These are phyloP conservation scores for Epizoanthus ramosus DNA, from an alignment of 92 coral and sea anemone genomes.

Conservation along the genomic window DNA sequence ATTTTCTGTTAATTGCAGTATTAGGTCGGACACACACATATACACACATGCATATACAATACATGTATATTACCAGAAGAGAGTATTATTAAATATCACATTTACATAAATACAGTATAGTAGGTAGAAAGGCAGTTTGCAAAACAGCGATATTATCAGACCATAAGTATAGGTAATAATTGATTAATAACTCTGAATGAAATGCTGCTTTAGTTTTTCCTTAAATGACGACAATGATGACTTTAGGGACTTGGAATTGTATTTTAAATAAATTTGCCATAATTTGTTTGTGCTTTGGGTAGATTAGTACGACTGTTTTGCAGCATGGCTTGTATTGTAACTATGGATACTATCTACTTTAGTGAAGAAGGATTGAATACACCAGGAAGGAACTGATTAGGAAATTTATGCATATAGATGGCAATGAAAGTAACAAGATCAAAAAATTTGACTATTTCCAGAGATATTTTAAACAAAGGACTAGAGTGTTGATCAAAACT, in stretches of 20 bases:
- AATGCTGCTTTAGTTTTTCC: slow-evolving; percentile 35
- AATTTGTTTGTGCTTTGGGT: slow-evolving; percentile 53
- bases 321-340: slow-evolving; percentile 59
- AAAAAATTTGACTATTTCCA: slow-evolving; percentile 36
- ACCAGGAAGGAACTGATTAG: slow-evolving; percentile 41
- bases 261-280: slow-evolving; percentile 66
- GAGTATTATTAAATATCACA: no score
- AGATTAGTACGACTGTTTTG: slow-evolving; percentile 43
- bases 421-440: slow-evolving; percentile 38
- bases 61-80: no score
- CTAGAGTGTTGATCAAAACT: slow-evolving; percentile 20
- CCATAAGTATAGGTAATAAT: no score
- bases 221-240: no score
- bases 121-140: no score
- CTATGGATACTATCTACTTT: slow-evolving; percentile 29
- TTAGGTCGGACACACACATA: slow-evolving; percentile 1
- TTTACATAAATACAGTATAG: no score
- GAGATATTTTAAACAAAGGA: slow-evolving; percentile 48
- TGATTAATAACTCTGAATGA: no score
- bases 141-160: no score
- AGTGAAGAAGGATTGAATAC: slow-evolving; percentile 39
- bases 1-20: neutral
- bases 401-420: slow-evolving; percentile 48
- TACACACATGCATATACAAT: neutral
- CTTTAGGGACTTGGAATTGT: no score